These are phyloP conservation scores for Thryonomys swinderianus DNA, from an alignment of 2,113 vertebrate species.

Conservation along the genomic window DNA sequence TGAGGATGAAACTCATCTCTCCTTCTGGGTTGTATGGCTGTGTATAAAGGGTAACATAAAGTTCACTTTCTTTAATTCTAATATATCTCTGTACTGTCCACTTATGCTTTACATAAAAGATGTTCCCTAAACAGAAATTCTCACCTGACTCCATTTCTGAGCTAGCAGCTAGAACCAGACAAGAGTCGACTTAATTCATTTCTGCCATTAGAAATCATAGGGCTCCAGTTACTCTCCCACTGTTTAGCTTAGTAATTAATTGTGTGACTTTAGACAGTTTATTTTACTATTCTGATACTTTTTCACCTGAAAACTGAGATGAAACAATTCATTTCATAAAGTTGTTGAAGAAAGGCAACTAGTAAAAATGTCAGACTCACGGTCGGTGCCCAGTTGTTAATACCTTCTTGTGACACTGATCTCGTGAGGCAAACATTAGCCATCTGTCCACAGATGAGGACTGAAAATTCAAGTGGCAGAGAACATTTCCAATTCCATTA, in stretches of 20 bases:
- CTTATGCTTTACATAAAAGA: neutral
- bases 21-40: rapidly evolving
- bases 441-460: neutral
- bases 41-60: neutral
- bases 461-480: neutral
- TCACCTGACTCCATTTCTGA: neutral
- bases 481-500: neutral
- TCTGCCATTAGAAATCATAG: neutral
- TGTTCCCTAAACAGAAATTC: neutral
- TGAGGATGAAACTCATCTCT: neutral
- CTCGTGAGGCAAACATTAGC: neutral
- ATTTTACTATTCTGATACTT: neutral
- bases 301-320: neutral
- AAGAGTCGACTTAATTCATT: neutral
- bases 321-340: neutral
- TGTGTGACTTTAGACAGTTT: neutral
- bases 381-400: neutral
- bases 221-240: neutral
- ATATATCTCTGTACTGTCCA: neutral
- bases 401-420: neutral
- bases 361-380: neutral
- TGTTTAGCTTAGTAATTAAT: neutral
- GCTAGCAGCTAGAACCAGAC: neutral
- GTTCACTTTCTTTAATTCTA: neutral
- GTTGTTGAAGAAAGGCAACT: neutral